These are phyloP conservation scores for Cyphomyrus discorhynchus DNA, from an alignment of 2,113 vertebrate species.

Conservation along the genomic window DNA sequence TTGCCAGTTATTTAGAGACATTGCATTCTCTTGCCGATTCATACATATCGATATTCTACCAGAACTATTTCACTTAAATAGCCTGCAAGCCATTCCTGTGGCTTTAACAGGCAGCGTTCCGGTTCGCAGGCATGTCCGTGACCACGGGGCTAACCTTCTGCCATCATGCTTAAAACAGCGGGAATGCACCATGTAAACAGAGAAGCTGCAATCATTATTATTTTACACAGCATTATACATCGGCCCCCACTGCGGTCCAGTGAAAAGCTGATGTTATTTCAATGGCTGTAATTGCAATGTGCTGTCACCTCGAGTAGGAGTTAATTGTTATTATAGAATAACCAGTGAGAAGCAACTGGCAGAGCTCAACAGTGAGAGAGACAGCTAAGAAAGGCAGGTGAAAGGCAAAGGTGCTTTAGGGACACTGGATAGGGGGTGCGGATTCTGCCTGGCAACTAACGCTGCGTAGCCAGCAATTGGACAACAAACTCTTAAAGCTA, in stretches of 20 bases:
- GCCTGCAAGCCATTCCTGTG: background rate
- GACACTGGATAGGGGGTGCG: background rate
- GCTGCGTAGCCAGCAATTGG: background rate
- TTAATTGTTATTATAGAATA: background rate
- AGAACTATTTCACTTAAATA: background rate
- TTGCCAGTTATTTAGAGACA: background rate
- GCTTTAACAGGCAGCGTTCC: background rate
- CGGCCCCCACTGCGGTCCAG: background rate
- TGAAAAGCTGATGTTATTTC: background rate
- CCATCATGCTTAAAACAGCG: background rate
- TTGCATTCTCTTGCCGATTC: background rate
- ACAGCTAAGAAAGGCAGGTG: background rate
- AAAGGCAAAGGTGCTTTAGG: constrained; percentile 1
- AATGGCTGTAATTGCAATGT: background rate
- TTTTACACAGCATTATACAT: background rate
- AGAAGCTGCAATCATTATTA: background rate
- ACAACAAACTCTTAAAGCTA: background rate
- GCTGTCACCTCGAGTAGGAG: background rate
- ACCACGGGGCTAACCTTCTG: background rate
- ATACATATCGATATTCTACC: background rate
- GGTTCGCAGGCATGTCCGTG: background rate
- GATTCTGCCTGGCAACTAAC: background rate
- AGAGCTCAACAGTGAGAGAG: background rate
- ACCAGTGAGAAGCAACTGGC: background rate
- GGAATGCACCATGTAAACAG: background rate